Conservation (phyloP, 1,140 invertebrate species). For the Anastatus disparis region DNA sequence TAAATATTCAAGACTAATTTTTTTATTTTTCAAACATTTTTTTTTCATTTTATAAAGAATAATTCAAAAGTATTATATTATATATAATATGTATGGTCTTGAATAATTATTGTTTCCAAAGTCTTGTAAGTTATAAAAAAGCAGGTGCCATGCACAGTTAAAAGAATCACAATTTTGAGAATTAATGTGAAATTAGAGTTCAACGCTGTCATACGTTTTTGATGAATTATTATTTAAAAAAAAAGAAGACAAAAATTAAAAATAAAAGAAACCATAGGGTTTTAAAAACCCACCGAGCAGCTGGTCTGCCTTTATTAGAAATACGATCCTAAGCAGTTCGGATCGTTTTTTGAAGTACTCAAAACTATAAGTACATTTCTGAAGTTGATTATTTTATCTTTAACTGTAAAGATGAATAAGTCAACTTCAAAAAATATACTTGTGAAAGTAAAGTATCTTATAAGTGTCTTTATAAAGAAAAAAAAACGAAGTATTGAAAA, state of each 20-base stretch:
- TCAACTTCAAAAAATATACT: constrained; percentile 4
- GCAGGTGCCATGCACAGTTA: constrained; percentile 33
- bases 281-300: constrained; percentile 62
- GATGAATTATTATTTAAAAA: constrained; percentile 25
- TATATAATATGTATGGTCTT: neutral
- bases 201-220: constrained; percentile 29
- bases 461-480: constrained; percentile 19
- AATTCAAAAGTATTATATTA: neutral
- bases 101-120: constrained; percentile 24
- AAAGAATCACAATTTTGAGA: constrained; percentile 21
- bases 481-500: neutral
- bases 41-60: neutral
- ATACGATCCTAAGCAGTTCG: neutral
- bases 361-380: neutral
- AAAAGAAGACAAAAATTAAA: constrained; percentile 5
- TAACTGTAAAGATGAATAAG: neutral
- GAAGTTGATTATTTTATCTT: constrained; percentile 3
- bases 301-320: constrained; percentile 57
- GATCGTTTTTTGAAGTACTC: neutral
- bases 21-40: neutral
- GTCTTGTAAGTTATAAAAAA: constrained; percentile 14
- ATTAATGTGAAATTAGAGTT: constrained; percentile 24
- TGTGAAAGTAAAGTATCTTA: constrained; percentile 6
- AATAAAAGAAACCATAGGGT: too few relatives aligned
- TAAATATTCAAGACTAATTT: constrained; percentile 16